phyloP scores from a whole-genome alignment of 2,888 invertebrate genomes.

The Cryptocephalus primarius region DNA sequence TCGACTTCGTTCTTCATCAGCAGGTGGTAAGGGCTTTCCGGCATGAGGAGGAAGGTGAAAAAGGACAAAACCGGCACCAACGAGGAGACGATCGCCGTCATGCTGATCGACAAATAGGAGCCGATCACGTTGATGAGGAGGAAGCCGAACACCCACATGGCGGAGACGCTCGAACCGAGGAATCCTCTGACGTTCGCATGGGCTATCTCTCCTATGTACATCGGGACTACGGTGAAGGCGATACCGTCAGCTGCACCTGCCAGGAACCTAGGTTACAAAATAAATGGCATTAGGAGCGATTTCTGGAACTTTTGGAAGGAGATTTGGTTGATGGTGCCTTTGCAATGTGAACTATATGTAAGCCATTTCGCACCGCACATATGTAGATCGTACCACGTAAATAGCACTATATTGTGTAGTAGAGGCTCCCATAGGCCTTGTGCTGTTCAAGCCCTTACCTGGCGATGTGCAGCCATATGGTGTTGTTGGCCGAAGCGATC shows the following conservation, averaged over 20 bases:
- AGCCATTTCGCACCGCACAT: too few species aligned
- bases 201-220: constrained; percentile 52
- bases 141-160: constrained; percentile 46
- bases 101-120: constrained; percentile 36
- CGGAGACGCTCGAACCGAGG: constrained; percentile 50
- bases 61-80: constrained; percentile 39
- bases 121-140: constrained; percentile 48
- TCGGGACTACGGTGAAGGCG: constrained; percentile 38
- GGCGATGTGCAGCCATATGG: constrained; percentile 44
- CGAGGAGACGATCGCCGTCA: constrained; percentile 39
- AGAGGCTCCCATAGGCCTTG: too few species aligned
- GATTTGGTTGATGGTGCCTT: too few species aligned
- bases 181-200: constrained; percentile 47
- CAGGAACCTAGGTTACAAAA: constrained; percentile 32
- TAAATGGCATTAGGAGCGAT: constrained; percentile 1
- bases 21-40: constrained; percentile 47
- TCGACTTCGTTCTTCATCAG: constrained; percentile 34
- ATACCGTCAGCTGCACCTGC: constrained; percentile 48
- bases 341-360: too few species aligned
- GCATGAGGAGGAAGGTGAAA: constrained; percentile 41
- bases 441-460: constrained; percentile 8
- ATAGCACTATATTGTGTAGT: too few species aligned
- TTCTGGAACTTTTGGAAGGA: not conserved
- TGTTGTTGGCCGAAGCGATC: constrained; percentile 47
- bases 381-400: too few species aligned